phyloP scores from a whole-genome alignment of 1,140 invertebrate genomes.

The Zaprionus tsacasi region DNA sequence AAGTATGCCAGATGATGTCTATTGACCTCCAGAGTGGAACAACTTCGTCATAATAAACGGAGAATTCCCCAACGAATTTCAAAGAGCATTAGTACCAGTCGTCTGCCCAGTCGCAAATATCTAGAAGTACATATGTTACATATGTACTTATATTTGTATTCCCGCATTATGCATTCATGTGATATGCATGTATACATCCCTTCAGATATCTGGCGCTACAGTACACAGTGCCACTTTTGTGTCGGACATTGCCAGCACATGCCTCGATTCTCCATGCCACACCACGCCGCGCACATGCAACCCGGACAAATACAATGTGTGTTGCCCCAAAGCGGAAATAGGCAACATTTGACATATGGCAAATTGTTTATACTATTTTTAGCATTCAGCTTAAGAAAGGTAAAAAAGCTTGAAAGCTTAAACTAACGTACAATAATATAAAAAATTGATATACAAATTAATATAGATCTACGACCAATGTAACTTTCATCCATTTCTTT shows the following conservation, averaged over 20 bases:
- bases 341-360: slow-evolving; percentile 14
- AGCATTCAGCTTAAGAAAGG: neutral
- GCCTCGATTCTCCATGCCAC: slow-evolving; percentile 14
- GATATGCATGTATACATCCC: neutral
- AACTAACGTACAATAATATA: neutral
- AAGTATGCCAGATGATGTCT: slow-evolving; percentile 7
- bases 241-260: slow-evolving; percentile 9
- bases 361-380: neutral
- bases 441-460: neutral
- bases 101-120: slow-evolving; percentile 25
- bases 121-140: too few relatives aligned
- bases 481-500: neutral
- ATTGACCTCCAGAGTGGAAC: slow-evolving; percentile 32
- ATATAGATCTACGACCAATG: neutral
- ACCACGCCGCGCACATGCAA: slow-evolving; percentile 8
- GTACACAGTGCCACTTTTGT: slow-evolving; percentile 27
- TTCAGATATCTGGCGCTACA: slow-evolving; percentile 5
- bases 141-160: neutral
- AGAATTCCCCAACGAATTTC: slow-evolving; percentile 59
- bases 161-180: neutral
- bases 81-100: slow-evolving; percentile 27
- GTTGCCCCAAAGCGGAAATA: slow-evolving; percentile 4
- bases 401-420: too few relatives aligned
- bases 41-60: slow-evolving; percentile 10
- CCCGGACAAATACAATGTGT: slow-evolving; percentile 10